phyloP scores from a whole-genome alignment of 37 sponge, comb jelly and placozoan species.

The Ephydatia muelleri region DNA sequence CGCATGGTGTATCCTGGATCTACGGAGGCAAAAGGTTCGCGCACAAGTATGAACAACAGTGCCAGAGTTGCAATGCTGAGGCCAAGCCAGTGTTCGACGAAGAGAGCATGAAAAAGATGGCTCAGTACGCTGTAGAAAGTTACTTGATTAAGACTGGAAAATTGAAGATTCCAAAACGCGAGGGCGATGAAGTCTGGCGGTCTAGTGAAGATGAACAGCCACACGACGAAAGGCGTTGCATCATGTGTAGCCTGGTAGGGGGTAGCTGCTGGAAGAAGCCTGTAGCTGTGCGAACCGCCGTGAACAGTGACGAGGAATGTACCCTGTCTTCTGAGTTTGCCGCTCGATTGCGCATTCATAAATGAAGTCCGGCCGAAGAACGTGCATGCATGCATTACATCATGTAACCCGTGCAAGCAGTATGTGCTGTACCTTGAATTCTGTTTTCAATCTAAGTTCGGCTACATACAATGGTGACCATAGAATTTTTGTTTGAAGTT shows the following conservation, averaged over 20 bases:
- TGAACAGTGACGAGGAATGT: too few relatives aligned
- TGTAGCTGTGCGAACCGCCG: too few relatives aligned
- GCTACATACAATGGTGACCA: too few relatives aligned
- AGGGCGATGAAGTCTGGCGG: neutral
- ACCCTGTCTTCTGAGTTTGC: too few relatives aligned
- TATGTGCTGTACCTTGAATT: too few relatives aligned
- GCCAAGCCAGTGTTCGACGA: constrained; percentile 14
- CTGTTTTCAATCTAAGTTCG: too few relatives aligned
- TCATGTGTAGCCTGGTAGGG: constrained; percentile 15
- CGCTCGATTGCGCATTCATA: too few relatives aligned
- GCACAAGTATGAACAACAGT: constrained; percentile 1
- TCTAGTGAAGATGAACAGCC: constrained; percentile 13
- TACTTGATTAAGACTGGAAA: constrained; percentile 15
- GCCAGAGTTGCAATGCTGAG: constrained; percentile 18
- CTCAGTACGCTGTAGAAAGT: constrained; percentile 26
- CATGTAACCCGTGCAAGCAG: too few relatives aligned
- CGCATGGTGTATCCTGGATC: constrained; percentile 45
- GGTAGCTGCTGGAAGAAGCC: constrained; percentile 44
- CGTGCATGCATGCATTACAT: too few relatives aligned
- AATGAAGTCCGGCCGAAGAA: too few relatives aligned
- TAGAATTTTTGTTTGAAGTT: too few relatives aligned
- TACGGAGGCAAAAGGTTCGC: constrained; percentile 8
- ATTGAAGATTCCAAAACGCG: neutral
- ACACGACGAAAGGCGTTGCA: constrained; percentile 53
- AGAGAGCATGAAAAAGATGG: constrained; percentile 24